Base-by-base conservation (phyloP, 2,113 vertebrate species). In the Anguilla rostrata region DNA sequence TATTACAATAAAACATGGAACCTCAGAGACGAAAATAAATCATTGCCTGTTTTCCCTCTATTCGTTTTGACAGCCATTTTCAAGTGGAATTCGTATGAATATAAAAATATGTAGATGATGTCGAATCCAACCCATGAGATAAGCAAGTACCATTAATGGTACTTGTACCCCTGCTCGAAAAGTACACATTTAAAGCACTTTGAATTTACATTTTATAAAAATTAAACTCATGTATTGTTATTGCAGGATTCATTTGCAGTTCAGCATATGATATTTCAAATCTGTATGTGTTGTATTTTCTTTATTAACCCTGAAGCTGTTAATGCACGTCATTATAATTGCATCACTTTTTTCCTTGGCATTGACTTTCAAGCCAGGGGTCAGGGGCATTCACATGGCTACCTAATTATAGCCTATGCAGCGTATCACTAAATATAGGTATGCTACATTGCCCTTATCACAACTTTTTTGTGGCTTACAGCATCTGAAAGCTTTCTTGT, bases 401-500 rank as follows among this genome's bases (percentile, higher is more conserved):
- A n/a, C n/a, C 71, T 75, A n/a, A 75, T 75, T 75, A 75, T 75
- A 75, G 26, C 11, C n/a, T 6, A 34, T 75, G 22, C n/a, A 34
- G n/a, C 2, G 71, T 75, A 75, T 75, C 71, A 75, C 6, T 75
- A 75, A 12, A 34, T 75, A 29, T 22, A 75, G 12, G 26, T 7
- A 11, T 75, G 71, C 34, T 75, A 34, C 1, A 34, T 11, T 12
- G 26, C 49, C 26, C 71, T 12, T 34, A 12, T 75, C 9, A 75
- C n/a, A 75, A 75, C n/a, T 56, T 80, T 4, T 63, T 40, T 22
- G 39, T 79, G 83, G 63, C 16, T n/a, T 56, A 60, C 20, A 84
- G 83, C 26, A 39, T 39, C 40, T 81, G 34, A 86, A 86, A 86
- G 46, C 75, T 26, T 78, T 85, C 71, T 26, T 79, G 43, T 66